Evolutionary conservation across 2,888 invertebrate genomes (phyloP).

Genomic region (Hirtodrosophila histrioides): DNA sequence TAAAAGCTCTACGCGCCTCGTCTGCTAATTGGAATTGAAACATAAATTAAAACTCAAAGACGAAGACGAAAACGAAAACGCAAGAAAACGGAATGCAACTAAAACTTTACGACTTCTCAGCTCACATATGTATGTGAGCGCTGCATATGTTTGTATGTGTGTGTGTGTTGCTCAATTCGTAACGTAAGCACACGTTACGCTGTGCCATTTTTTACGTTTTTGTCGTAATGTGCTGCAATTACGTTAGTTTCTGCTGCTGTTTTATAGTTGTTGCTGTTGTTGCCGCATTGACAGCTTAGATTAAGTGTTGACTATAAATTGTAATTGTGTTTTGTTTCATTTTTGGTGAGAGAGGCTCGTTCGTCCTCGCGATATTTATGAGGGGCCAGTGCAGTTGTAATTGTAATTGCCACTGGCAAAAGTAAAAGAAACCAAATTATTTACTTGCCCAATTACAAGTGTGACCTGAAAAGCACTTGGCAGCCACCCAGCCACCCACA

Average conservation of each 20-base stretch:
- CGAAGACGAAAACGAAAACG: constrained; percentile 43
- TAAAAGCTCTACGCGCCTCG: constrained; percentile 71
- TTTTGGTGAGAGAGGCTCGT: constrained; percentile 11
- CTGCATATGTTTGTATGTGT: constrained; percentile 1
- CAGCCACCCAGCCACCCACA: neutral
- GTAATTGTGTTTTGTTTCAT: constrained; percentile 22
- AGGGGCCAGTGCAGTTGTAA: constrained; percentile 43
- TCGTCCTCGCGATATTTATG: constrained; percentile 58
- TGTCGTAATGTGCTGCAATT: constrained; percentile 65
- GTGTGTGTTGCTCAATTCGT: constrained; percentile 33
- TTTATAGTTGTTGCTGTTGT: constrained; percentile 21
- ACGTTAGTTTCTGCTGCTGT: constrained; percentile 43
- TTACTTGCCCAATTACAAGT: constrained; percentile 56
- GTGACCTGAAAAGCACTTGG: constrained; percentile 19
- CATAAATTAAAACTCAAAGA: constrained; percentile 84
- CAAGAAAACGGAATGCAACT: constrained; percentile 64
- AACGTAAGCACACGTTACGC: constrained; percentile 49
- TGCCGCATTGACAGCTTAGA: constrained; percentile 78
- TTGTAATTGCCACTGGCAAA: constrained; percentile 42
- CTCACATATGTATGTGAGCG: constrained; percentile 10
- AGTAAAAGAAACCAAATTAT: constrained; percentile 65
- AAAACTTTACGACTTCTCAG: constrained; percentile 70
- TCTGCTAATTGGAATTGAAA: constrained; percentile 84
- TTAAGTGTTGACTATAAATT: constrained; percentile 83
- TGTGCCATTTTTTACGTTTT: constrained; percentile 61